Percentiles rank a stretch among this genome's conserved stretches.
Conservation (phyloP, 2,113 vertebrate genomes). For the Peromyscus maniculatus region DNA sequence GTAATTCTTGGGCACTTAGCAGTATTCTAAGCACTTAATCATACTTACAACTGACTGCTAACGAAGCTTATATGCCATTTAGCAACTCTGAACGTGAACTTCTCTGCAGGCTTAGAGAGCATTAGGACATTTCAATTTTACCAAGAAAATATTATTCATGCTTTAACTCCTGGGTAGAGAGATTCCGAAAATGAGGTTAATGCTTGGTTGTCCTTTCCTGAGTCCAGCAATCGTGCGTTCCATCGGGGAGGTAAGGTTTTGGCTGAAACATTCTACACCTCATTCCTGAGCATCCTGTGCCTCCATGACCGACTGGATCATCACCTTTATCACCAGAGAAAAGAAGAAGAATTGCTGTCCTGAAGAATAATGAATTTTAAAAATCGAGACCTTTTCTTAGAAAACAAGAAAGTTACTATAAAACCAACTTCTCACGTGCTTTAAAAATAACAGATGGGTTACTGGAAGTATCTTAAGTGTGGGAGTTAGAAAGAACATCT, state of each 20-base stretch:
- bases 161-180: conserved; percentile 84
- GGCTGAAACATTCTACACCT: conserved; percentile 63
- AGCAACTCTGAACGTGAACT: conserved; percentile 69
- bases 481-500: not conserved
- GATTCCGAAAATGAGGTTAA: conserved; percentile 86
- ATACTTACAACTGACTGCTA: conserved; percentile 71
- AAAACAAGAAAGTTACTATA: conserved; percentile 16
- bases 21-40: conserved; percentile 76
- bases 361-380: not conserved
- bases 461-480: not conserved
- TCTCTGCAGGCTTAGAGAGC: conserved; percentile 69
- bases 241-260: conserved; percentile 79
- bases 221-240: conserved; percentile 73
- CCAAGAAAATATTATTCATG: conserved; percentile 81
- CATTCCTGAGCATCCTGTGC: not conserved
- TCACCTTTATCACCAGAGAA: not conserved
- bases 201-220: conserved; percentile 68
- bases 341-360: not conserved
- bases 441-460: conserved; percentile 32
- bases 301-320: conserved; percentile 16
- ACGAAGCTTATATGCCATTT: conserved; percentile 72
- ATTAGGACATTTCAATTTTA: conserved; percentile 75
- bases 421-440: not conserved
- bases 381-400: not conserved
- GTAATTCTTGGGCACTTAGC: conserved; percentile 67